Base-by-base conservation (phyloP, 2,113 vertebrate species). In the Petrocephalus microphthalmus region DNA sequence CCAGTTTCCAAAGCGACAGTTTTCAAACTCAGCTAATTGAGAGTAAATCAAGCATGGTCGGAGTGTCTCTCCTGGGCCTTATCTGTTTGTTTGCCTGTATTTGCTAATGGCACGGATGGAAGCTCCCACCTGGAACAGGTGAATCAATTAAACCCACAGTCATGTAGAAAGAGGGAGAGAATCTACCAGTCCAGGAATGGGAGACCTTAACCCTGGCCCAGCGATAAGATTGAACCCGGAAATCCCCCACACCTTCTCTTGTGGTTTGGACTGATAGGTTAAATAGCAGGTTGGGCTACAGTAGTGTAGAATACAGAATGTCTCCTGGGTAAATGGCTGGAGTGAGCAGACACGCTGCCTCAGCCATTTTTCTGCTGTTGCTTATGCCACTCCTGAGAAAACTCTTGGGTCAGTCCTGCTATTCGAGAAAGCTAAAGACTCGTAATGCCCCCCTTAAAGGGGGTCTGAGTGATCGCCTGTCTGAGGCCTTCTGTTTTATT, bases 11-110 rank as follows among this genome's bases (percentile, higher is more conserved):
- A 88, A 54, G 78, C 7, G 52, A 57, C 22, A 20, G 51, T 71
- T 88, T 60, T 88, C 90, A 87, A 85, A 89, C 89, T 91, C 89
- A 88, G 89, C 89, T 91, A 89, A 91, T 91, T 84, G 84, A 85
- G 88, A 87, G 88, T 51, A 88, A 89, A 56, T 53, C 89, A 87
- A 84, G 86, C 89, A 45, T 78, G 22, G 54, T 89, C 37, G 42
- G 52, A 33, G 29, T 74, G 82, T 49, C 81, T 89, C 86, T 87
- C 85, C 47, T 88, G 87, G 87, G 84, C 78, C 81, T 78, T 89
- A 82, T 47, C 88, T 88, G 87, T 89, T 87, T 84, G 86, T 87
- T 87, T 89, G 81, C 87, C 53, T 86, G 87, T 90, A 85, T 89
- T 90, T 85, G 88, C 91, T 87, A 88, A 89, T 86, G 88, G 56